Conservation (phyloP, 2,888 invertebrate species). For the Neoaliturus tenellus region DNA sequence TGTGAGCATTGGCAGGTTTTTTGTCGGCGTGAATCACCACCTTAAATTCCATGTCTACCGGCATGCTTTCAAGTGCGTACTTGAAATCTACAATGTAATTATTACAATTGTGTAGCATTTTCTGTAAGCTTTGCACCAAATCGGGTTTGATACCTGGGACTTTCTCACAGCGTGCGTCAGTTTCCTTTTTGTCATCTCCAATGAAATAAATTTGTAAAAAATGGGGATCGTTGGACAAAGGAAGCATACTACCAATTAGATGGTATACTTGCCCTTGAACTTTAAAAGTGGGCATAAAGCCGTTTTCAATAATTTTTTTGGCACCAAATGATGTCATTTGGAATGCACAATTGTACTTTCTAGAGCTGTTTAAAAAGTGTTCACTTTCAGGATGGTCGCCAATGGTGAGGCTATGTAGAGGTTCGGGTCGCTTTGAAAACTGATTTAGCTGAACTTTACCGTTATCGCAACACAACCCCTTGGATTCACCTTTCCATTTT, state of each 20-base stretch:
- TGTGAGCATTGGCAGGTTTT: slow-evolving; percentile 52
- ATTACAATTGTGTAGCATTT: slow-evolving; percentile 57
- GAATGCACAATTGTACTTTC: slow-evolving; percentile 59
- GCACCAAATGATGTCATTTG: slow-evolving; percentile 62
- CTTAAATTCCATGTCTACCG: slow-evolving; percentile 45
- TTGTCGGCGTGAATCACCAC: slow-evolving; percentile 57
- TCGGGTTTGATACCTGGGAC: neutral
- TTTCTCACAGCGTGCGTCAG: neutral
- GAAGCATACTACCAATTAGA: slow-evolving; percentile 61
- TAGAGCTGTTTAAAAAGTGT: slow-evolving; percentile 55
- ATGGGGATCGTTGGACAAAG: slow-evolving; percentile 57
- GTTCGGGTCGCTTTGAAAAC: slow-evolving; percentile 19
- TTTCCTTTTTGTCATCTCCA: slow-evolving; percentile 57
- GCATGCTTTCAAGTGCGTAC: slow-evolving; percentile 55
- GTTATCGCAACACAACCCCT: neutral
- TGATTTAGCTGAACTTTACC: slow-evolving; percentile 53
- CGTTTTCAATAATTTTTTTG: slow-evolving; percentile 48
- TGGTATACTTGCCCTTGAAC: slow-evolving; percentile 66
- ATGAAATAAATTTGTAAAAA: slow-evolving; percentile 65
- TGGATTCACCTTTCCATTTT: neutral
- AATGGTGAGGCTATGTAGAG: slow-evolving; percentile 22
- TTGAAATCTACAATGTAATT: slow-evolving; percentile 57
- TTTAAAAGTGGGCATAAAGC: slow-evolving; percentile 63
- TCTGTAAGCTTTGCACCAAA: slow-evolving; percentile 56
- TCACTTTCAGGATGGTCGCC: slow-evolving; percentile 45